Percentiles rank a stretch among this genome's conserved stretches.
These are phyloP conservation scores for Grus americana DNA, from an alignment of 2,113 vertebrate genomes.

Conservation along the genomic window DNA sequence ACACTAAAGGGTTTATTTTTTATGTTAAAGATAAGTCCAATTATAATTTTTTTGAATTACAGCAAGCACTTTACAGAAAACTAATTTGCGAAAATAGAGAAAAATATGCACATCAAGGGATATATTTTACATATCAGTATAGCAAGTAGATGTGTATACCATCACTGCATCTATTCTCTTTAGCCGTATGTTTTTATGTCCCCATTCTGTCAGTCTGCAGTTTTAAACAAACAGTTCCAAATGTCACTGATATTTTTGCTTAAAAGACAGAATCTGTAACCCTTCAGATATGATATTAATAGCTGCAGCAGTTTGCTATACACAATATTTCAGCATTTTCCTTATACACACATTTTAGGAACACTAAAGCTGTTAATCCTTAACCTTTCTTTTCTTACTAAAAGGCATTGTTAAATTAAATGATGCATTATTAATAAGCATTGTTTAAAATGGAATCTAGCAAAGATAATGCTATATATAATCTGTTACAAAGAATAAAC, in stretches of 20 bases:
- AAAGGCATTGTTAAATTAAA: conserved; percentile 21
- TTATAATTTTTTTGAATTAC: not conserved
- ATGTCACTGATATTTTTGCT: conserved; percentile 66
- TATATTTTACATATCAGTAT: conserved; percentile 21
- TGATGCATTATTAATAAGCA: conserved; percentile 14
- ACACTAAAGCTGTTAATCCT: conserved; percentile 3
- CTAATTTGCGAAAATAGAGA: not conserved
- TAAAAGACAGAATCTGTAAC: conserved; percentile 53
- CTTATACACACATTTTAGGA: not conserved
- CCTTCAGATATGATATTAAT: conserved; percentile 61
- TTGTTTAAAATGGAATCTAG: conserved; percentile 2
- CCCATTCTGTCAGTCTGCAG: conserved; percentile 70
- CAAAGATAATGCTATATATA: not conserved
- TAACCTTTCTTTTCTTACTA: not conserved
- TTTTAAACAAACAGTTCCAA: conserved; percentile 65
- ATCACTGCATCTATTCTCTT: conserved; percentile 18
- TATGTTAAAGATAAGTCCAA: not conserved
- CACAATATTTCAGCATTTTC: not conserved
- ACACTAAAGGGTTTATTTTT: not conserved
- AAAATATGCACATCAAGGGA: not conserved
- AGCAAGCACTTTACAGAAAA: not conserved
- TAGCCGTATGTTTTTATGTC: conserved; percentile 48
- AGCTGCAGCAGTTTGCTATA: not conserved
- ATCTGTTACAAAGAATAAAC: not conserved
- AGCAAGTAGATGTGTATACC: not conserved